Conservation (phyloP, 2,888 invertebrate species). For the Calameuta pallipes region DNA sequence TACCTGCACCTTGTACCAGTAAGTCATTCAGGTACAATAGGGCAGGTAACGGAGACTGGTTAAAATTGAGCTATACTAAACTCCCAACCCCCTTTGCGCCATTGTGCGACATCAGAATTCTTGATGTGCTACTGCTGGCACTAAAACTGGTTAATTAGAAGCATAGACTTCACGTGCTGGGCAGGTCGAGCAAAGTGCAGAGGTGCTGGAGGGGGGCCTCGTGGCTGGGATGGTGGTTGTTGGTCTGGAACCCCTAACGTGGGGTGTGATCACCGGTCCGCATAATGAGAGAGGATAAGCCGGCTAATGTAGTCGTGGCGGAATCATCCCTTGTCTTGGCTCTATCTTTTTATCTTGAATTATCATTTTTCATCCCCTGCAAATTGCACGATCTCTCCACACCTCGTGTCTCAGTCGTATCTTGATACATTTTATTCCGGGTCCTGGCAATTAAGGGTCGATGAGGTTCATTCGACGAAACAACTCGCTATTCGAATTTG, state of each 20-base stretch:
- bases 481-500: not conserved
- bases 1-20: slow-evolving; percentile 22
- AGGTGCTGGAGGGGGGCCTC: not conserved
- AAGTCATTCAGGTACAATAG: not conserved
- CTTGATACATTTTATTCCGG: not conserved
- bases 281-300: slow-evolving; percentile 52
- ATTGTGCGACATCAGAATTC: not conserved
- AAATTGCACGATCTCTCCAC: not conserved
- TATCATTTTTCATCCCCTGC: slow-evolving; percentile 18
- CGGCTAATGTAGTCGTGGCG: slow-evolving; percentile 45
- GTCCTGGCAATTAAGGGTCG: not conserved
- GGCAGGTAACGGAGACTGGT: not conserved
- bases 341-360: slow-evolving; percentile 6
- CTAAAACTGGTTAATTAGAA: not conserved
- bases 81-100: not conserved
- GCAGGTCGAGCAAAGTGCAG: not conserved
- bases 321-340: slow-evolving; percentile 36
- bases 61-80: not conserved
- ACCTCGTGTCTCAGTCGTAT: not conserved
- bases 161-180: not conserved
- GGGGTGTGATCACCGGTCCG: slow-evolving; percentile 42
- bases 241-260: slow-evolving; percentile 1
- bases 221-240: not conserved
- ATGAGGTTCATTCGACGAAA: not conserved
- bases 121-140: not conserved